Evolutionary conservation across 2,888 invertebrate species (phyloP), one percentile per base, ranked within the genome.

Genomic region (Drosophila falleni): DNA sequence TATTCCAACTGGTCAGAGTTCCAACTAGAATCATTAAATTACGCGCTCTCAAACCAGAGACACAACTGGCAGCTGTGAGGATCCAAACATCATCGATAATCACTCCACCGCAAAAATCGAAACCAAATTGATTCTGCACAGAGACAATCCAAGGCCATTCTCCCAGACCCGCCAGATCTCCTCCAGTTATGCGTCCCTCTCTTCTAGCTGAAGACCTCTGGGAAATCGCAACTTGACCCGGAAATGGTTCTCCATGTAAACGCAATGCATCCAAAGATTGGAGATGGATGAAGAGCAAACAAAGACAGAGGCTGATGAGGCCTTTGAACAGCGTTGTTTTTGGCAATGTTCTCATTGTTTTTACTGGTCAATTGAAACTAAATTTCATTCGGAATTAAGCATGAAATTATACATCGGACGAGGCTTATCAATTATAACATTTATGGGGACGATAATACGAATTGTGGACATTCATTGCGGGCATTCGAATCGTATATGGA

Each of bases 61-160:
- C 72, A 49, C 92, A 92, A 56, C 90, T 92, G 33, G 84, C 88
- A 2, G 91, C 92, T 0, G 91, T 92, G 3, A 89, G n/a, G 3
- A 90, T 54, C 79, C 83, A 91, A 5, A 31, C 4, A 0, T 74
- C 35, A 5, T 70, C 46, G 5, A 92, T 74, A 19, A 92, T 90
- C 19, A 74, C 71, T 11, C 90, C 90, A 1, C 85, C 90, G 64
- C 92, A 92, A 13, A 80, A 77, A 31, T 90, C 91, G 41, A 71
- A 78, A 6, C 77, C 80, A 10, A 9, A 72, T 5, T 23, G 23
- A 15, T 77, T 72, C 66, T 92, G 91, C n/a, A 92, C 29, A 5
- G 90, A 90, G 0, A 87, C 79, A 53, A 91, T 90, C 66, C 88
- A 91, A 11, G 92, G 92, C 41, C 89, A 91, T 2, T 47, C 55